Percentiles rank a stretch among this genome's conserved stretches.
phyloP scores from a whole-genome alignment of 2,888 invertebrate genomes.

The Sesamia inferens region DNA sequence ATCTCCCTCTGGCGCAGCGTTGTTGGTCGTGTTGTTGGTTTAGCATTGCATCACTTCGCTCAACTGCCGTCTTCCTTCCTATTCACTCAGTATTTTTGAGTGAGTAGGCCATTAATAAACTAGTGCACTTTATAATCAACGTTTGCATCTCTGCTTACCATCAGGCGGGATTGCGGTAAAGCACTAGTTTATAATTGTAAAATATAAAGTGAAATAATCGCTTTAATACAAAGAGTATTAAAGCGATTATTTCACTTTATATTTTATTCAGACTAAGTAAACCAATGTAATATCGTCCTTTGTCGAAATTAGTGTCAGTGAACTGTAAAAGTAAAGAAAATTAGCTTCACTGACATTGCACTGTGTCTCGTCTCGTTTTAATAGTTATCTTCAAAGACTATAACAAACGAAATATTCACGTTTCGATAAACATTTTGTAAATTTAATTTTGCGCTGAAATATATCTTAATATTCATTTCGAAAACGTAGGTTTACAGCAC shows the following conservation, averaged over 20 bases:
- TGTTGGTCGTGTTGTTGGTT: too few relatives aligned
- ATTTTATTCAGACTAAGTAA: background rate
- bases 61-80: too few relatives aligned
- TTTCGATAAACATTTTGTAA: slow-evolving; percentile 4
- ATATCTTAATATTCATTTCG: background rate
- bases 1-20: too few relatives aligned
- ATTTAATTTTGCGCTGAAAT: slow-evolving; percentile 1
- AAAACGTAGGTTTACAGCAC: background rate
- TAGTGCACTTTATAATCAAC: too few relatives aligned
- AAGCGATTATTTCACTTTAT: too few relatives aligned
- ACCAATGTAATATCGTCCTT: background rate
- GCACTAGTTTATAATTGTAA: too few relatives aligned
- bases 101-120: too few relatives aligned
- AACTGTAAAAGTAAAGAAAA: background rate
- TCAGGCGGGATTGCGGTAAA: too few relatives aligned
- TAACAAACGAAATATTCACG: slow-evolving; percentile 1
- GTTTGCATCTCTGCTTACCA: too few relatives aligned
- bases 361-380: background rate
- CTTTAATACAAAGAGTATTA: too few relatives aligned
- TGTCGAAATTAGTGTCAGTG: background rate
- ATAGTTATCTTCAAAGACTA: slow-evolving; percentile 7
- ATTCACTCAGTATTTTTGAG: too few relatives aligned
- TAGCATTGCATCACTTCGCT: too few relatives aligned
- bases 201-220: background rate
- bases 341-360: background rate